A percentile compares a stretch with the other conserved stretches of the same genome.
These are phyloP conservation scores for Perdix hodgsoniae DNA, from an alignment of 2,797 vertebrate species.

Conservation along the genomic window DNA sequence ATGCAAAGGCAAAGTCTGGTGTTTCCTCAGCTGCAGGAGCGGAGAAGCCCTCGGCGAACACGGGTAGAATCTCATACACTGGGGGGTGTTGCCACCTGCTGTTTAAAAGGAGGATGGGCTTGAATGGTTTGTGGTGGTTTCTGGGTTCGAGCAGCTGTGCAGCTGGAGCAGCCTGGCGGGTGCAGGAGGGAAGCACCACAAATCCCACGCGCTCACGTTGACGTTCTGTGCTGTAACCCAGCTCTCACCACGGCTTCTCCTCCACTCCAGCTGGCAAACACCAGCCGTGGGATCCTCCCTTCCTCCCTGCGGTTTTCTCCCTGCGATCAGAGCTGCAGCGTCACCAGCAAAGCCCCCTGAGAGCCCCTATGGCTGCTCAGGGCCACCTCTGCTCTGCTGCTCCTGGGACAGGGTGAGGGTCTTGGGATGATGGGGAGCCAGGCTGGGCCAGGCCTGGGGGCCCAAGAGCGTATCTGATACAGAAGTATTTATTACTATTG, in stretches of 20 bases:
- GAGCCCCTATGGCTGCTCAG: not conserved
- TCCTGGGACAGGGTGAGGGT: not conserved
- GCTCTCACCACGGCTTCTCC: not conserved
- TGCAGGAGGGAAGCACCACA: too few relatives aligned
- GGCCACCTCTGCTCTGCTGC: not conserved
- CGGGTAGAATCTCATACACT: not conserved
- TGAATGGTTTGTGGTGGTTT: not conserved
- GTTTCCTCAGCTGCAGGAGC: not conserved
- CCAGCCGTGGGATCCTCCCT: accelerated
- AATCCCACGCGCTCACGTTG: not conserved
- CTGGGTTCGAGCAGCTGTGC: not conserved
- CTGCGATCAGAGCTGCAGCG: not conserved
- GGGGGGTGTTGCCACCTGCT: constrained; percentile 61
- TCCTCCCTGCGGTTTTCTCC: not conserved
- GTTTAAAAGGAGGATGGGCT: not conserved
- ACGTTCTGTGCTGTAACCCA: accelerated
- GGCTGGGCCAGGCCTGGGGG: not conserved
- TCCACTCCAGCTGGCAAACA: not conserved
- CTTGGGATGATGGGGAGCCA: accelerated
- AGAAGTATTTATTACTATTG: not conserved
- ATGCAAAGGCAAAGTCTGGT: not conserved
- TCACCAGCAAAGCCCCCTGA: not conserved
- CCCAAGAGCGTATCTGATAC: not conserved
- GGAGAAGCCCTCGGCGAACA: not conserved
- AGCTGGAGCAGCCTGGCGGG: not conserved